Evolutionary conservation across 2,113 vertebrate genomes (phyloP).

Genomic region (Clarias gariepinus): DNA sequence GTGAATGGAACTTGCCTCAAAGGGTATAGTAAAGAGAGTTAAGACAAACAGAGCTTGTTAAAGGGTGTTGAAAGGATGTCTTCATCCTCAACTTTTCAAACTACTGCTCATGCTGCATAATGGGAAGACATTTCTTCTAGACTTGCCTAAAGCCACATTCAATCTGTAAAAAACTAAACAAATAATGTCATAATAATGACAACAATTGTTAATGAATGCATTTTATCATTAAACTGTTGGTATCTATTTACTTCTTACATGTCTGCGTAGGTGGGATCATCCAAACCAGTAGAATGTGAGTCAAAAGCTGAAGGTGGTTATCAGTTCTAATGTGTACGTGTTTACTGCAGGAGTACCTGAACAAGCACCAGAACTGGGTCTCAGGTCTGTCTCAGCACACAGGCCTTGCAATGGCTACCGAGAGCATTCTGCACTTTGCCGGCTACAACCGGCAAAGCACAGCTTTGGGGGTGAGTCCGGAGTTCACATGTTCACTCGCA

Average conservation of each 20-base stretch:
- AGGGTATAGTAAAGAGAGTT: neutral
- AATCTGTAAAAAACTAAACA: no score
- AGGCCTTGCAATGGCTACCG: constrained; percentile 96
- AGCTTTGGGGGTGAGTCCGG: constrained; percentile 84
- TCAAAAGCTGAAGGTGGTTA: neutral
- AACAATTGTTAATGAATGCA: no score
- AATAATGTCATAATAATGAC: no score
- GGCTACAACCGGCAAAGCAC: constrained; percentile 95
- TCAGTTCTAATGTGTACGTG: constrained; percentile 7
- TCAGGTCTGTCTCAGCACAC: constrained; percentile 97
- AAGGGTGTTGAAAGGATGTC: neutral
- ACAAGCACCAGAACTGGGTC: constrained; percentile 98
- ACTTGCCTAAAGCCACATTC: no score
- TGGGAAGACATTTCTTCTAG: no score
- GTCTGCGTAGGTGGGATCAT: neutral
- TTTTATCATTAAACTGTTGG: no score
- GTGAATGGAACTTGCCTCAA: neutral
- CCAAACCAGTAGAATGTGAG: neutral
- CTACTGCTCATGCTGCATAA: neutral
- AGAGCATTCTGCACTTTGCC: constrained; percentile 93
- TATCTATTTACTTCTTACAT: neutral
- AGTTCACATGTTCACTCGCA: neutral
- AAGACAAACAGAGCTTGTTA: neutral
- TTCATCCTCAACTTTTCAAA: neutral
- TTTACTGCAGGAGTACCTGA: constrained; percentile 88